Evolutionary conservation across 2,113 vertebrate genomes (phyloP), one percentile per base, ranked within the genome.

Genomic region (Archilochus colubris): DNA sequence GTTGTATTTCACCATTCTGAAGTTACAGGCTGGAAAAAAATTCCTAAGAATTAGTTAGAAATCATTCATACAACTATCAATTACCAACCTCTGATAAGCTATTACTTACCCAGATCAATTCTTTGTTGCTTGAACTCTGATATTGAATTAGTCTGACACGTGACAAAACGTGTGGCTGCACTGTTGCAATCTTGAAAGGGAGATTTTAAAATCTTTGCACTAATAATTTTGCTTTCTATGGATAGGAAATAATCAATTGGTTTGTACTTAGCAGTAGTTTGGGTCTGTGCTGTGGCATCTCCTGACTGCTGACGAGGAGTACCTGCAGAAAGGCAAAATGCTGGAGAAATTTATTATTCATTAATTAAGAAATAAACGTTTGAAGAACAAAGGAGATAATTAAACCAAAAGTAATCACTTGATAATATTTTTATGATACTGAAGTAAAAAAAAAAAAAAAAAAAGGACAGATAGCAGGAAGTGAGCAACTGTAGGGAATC

Each of bases 141-240:
- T 59, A 5, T 22, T 66, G 64, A 73, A 62, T 83, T 74, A 54
- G 3, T 43, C 43, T 58, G 20, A 25, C 10, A 64, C 59, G 18
- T 36, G 19, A 10, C 12, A 57, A 89, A 85, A 92, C 72, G 36
- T 18, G 30, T 88, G 38, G 14, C 18, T 88, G n/a, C 11, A 55
- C 7, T 44, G 10, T 8, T 62, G 31, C 24, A 89, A 76, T 61
- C 13, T 27, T 72, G 66, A 72, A 74, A 81, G 6, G 2, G 9
- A 86, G 22, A 88, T 77, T 36, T 59, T 17, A 51, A 62, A 55
- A 28, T 22, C 33, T 8, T 4, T 82, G 10, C 14, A 63, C 18
- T 0, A 0, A 43, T 36, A 82, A 21, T 66, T 53, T 51, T 58
- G 6, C 17, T 44, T 70, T 78, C 28, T 10, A 25, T 53, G 22